Base-by-base conservation (phyloP, 2,797 vertebrate genomes). In the Oceanodroma leucorhoa region DNA sequence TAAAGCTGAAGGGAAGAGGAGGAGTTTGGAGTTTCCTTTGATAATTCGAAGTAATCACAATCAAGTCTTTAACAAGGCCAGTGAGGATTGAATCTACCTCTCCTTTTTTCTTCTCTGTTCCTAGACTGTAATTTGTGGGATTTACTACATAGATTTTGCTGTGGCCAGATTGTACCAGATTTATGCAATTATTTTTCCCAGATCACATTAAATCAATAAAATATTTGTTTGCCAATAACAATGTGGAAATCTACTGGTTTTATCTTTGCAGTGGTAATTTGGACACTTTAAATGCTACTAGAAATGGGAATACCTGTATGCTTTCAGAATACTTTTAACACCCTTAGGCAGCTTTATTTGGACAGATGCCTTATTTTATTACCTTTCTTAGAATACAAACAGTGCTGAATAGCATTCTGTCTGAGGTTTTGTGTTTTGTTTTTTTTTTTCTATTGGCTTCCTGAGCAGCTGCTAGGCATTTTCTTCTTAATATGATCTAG, bases 381-480 rank as follows among this genome's bases (percentile, higher is more conserved):
- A 79, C 46, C 22, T 92, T 86, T 72, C 77, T 61, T 55, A 76
- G 83, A 94, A 86, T 75, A 29, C 23, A 69, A 83, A 70, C 43
- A 34, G 29, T 41, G 32, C 72, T 94, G 80, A 71, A 72, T 66
- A 94, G 9, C 58, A 34, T 92, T 85, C 40, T 87, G 20, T 50
- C 61, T 2, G 14, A 76, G 54, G 4, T 20, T 2, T 18, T 70
- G n/a, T n/a, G n/a, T n/a, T n/a, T n/a, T n/a, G n/a, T n/a, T 12
- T 38, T 12, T 36, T 34, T 41, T 79, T 65, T 36, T 34, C 24
- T 70, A 0, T 72, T 36, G 41, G 72, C 61, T 94, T 90, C 58
- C 87, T 90, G 83, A 90, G 87, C 87, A 95, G 76, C 93, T 96
- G 87, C 66, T 91, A 48, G 76, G 51, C 40, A 45, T 94, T 96